Conservation (phyloP, 2,113 vertebrate species). For the Tachycineta bicolor region DNA sequence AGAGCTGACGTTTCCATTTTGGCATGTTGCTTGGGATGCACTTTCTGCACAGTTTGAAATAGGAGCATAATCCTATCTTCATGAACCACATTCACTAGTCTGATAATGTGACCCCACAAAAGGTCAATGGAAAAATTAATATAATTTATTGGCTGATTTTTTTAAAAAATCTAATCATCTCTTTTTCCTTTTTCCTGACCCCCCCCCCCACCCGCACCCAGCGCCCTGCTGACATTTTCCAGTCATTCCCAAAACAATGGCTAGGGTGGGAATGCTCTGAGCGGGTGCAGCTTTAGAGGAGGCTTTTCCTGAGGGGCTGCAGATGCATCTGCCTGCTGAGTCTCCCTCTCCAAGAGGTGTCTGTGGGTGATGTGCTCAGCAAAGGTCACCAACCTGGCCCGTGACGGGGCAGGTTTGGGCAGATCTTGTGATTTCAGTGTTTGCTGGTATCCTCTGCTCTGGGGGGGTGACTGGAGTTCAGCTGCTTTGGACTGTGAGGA, state of each 20-base stretch:
- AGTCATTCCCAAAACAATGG: constrained; percentile 60
- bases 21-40: constrained; percentile 47
- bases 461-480: not conserved
- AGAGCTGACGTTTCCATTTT: not conserved
- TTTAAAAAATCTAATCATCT: constrained; percentile 53
- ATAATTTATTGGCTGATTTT: constrained; percentile 57
- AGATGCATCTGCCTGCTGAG: not conserved
- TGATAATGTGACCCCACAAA: constrained; percentile 35
- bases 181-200: constrained; percentile 65
- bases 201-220: constrained; percentile 46
- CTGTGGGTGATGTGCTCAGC: not conserved
- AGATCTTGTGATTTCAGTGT: not conserved
- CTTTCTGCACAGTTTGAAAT: constrained; percentile 43
- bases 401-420: not conserved
- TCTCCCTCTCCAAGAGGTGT: fast-evolving
- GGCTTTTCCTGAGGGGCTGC: constrained; percentile 18
- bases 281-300: not conserved
- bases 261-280: constrained; percentile 35
- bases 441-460: not conserved
- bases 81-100: constrained; percentile 42
- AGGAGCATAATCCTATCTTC: constrained; percentile 44
- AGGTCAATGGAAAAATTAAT: constrained; percentile 67
- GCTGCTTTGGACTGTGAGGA: not conserved
- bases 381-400: not conserved
- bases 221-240: constrained; percentile 63